phyloP scores from a whole-genome alignment of 2,797 vertebrate species.

The Myoxocephalus aenaeus region DNA sequence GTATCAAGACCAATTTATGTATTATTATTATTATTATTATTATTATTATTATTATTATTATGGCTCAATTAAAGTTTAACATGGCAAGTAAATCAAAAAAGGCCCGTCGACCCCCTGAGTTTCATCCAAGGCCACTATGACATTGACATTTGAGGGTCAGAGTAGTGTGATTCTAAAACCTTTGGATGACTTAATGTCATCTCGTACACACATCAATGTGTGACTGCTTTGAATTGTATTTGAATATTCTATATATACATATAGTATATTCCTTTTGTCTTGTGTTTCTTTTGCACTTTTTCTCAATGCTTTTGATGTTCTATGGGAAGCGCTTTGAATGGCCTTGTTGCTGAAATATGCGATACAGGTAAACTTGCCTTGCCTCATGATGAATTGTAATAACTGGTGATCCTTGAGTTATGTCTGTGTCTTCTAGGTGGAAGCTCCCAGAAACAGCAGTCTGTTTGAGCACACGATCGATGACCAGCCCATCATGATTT shows the following conservation, averaged over 20 bases:
- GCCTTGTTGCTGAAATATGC: background rate
- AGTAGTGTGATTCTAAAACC: background rate
- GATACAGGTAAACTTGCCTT: background rate
- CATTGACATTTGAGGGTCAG: background rate
- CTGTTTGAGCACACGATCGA: background rate
- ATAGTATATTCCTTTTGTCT: no score
- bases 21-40: background rate
- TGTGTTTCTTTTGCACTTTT: no score
- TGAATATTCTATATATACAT: no score
- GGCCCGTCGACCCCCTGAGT: background rate
- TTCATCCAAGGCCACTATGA: background rate
- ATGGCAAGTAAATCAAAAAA: background rate
- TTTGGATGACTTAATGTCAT: background rate
- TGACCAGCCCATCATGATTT: slow-evolving; percentile 53
- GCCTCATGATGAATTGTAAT: background rate
- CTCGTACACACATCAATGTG: background rate
- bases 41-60: background rate
- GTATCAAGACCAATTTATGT: background rate
- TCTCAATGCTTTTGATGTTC: no score
- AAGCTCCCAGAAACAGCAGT: slow-evolving; percentile 45
- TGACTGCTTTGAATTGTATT: background rate
- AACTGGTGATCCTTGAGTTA: background rate
- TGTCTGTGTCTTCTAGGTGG: slow-evolving; percentile 54
- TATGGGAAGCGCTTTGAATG: background rate
- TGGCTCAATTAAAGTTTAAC: background rate